Conservation (phyloP, 2,113 vertebrate species). For the Proteles cristata region DNA sequence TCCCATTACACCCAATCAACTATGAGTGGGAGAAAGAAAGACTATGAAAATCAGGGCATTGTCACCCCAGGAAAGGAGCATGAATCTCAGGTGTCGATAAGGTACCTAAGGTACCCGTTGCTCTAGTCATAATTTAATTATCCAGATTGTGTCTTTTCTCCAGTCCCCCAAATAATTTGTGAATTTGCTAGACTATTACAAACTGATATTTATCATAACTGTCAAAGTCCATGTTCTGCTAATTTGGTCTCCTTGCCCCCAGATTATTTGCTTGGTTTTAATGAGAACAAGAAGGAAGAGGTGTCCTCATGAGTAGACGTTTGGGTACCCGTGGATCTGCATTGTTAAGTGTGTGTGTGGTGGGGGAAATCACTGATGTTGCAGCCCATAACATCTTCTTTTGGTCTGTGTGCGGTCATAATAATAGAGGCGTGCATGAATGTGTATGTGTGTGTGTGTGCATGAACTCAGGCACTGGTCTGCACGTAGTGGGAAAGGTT, state of each 20-base stretch:
- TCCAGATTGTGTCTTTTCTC: not conserved
- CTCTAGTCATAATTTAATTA: not conserved
- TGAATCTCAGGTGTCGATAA: not conserved
- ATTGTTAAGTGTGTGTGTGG: too few relatives aligned
- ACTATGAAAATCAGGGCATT: not conserved
- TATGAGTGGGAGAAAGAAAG: not conserved
- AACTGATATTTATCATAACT: not conserved
- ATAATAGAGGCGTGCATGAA: not conserved
- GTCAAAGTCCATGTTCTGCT: not conserved
- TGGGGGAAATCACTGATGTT: too few relatives aligned
- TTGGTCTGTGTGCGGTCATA: not conserved
- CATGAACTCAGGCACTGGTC: not conserved
- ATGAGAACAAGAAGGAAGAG: not conserved
- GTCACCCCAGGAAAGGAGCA: not conserved
- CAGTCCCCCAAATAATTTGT: not conserved
- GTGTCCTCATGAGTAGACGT: too few relatives aligned
- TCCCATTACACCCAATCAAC: not conserved
- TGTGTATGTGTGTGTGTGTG: not conserved
- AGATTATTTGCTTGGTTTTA: not conserved
- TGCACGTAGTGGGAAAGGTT: not conserved
- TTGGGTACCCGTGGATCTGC: too few relatives aligned
- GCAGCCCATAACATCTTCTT: not conserved
- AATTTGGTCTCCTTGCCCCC: fast-evolving
- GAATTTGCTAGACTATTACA: not conserved
- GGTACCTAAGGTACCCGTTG: not conserved